Conservation (phyloP, 2,888 invertebrate genomes). For the Chromoteleia sp. region DNA sequence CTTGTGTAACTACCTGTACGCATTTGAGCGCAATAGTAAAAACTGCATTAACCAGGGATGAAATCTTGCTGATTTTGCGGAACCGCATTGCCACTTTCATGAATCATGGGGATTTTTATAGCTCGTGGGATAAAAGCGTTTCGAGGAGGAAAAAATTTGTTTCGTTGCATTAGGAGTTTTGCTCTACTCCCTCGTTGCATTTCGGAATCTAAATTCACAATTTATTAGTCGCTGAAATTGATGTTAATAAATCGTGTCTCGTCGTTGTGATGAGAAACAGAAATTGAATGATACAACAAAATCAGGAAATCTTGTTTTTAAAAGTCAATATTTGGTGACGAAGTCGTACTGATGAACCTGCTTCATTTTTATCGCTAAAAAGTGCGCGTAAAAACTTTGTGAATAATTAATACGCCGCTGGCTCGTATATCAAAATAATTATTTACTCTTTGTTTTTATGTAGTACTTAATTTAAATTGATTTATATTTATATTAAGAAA, state of each 20-base stretch:
- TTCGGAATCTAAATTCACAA: constrained; percentile 23
- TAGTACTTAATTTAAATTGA: no score
- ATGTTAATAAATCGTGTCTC: constrained; percentile 39
- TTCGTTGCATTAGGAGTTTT: neutral
- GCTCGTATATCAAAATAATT: no score
- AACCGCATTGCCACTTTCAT: neutral
- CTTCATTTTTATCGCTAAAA: neutral
- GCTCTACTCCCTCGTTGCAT: neutral
- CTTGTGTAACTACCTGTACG: constrained; percentile 18
- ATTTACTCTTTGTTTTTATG: no score
- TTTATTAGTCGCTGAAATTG: constrained; percentile 27
- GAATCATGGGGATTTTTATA: constrained; percentile 18
- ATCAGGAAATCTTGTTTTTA: constrained; percentile 38
- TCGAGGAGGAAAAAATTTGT: constrained; percentile 1
- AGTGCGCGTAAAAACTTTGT: constrained; percentile 3
- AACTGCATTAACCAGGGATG: constrained; percentile 9
- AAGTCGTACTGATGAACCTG: constrained; percentile 17
- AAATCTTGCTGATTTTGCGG: constrained; percentile 10
- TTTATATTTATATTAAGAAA: no score
- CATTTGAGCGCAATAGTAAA: constrained; percentile 15
- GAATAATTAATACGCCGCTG: no score
- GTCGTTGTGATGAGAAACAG: constrained; percentile 47
- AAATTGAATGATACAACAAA: constrained; percentile 42
- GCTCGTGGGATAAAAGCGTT: neutral
- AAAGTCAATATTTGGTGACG: constrained; percentile 25